Conservation (phyloP, 2,888 invertebrate genomes). For the Chelonus formosanus region DNA sequence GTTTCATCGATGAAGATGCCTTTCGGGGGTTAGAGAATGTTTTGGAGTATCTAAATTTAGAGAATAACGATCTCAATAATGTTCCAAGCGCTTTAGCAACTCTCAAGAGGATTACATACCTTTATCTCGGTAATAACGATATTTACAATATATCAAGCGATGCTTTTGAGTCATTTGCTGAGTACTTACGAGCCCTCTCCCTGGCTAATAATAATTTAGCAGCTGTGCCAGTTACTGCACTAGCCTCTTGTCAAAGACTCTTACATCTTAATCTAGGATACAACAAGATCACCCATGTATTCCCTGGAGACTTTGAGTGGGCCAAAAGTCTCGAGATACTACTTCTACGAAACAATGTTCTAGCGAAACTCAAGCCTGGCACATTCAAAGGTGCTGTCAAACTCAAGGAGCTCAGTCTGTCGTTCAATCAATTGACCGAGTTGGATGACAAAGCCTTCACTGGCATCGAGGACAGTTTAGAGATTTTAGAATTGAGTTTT, state of each 20-base stretch:
- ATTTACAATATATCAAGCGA: constrained; percentile 72
- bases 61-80: constrained; percentile 77
- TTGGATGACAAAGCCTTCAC: constrained; percentile 83
- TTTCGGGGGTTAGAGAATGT: constrained; percentile 78
- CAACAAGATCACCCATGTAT: constrained; percentile 82
- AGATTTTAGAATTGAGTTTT: constrained; percentile 86
- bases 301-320: constrained; percentile 83
- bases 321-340: constrained; percentile 82
- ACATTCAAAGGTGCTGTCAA: constrained; percentile 71
- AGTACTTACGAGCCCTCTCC: constrained; percentile 79
- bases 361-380: constrained; percentile 69
- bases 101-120: constrained; percentile 77
- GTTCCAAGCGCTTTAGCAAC: constrained; percentile 77
- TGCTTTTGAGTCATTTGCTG: constrained; percentile 69
- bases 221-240: constrained; percentile 74
- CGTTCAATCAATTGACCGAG: constrained; percentile 88
- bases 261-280: constrained; percentile 90
- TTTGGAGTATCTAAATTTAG: constrained; percentile 83
- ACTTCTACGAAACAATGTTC: constrained; percentile 83
- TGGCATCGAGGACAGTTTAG: constrained; percentile 78
- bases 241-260: constrained; percentile 77
- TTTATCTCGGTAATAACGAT: constrained; percentile 84
- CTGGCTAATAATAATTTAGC: constrained; percentile 83
- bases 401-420: constrained; percentile 87
- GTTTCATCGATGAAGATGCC: constrained; percentile 74